A percentile compares a stretch with the other conserved stretches of the same genome.
Evolutionary conservation across 92 coral and sea anemone genomes (phyloP).

Genomic region (Bergia sp.): DNA sequence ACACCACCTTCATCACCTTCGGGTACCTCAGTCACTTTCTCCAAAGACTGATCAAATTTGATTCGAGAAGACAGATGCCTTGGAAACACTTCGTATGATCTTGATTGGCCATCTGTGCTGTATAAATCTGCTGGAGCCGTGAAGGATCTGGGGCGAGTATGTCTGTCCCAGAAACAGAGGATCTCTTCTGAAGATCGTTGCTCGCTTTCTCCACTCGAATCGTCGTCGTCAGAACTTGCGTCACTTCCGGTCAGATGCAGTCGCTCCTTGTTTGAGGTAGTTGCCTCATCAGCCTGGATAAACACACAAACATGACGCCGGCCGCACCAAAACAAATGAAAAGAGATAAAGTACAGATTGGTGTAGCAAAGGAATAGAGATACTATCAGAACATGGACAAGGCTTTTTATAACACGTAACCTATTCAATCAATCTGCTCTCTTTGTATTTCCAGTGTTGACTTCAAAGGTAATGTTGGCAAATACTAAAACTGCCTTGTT

Average conservation of each 20-base stretch:
- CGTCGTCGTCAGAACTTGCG: constrained; percentile 22
- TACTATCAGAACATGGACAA: no score
- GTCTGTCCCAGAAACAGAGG: constrained; percentile 36
- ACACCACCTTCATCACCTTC: not conserved
- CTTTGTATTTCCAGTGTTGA: no score
- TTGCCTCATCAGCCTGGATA: constrained; percentile 24
- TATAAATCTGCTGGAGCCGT: constrained; percentile 2
- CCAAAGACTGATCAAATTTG: constrained; percentile 15
- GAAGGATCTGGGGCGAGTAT: constrained; percentile 1
- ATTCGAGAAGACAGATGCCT: constrained; percentile 13
- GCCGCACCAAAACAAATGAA: no score
- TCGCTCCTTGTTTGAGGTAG: not conserved
- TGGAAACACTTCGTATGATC: constrained; percentile 28
- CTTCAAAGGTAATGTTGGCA: no score
- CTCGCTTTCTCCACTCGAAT: not conserved
- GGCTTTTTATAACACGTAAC: no score
- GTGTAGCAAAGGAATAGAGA: no score
- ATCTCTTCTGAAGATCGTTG: not conserved
- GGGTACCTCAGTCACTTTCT: constrained; percentile 23
- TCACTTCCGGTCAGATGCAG: constrained; percentile 2
- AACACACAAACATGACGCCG: not conserved
- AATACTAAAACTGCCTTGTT: no score
- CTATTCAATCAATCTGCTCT: no score
- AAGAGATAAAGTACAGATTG: no score
- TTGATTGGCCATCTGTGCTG: not conserved